Conservation (phyloP, 2,113 vertebrate genomes). For the Siniperca knerii region DNA sequence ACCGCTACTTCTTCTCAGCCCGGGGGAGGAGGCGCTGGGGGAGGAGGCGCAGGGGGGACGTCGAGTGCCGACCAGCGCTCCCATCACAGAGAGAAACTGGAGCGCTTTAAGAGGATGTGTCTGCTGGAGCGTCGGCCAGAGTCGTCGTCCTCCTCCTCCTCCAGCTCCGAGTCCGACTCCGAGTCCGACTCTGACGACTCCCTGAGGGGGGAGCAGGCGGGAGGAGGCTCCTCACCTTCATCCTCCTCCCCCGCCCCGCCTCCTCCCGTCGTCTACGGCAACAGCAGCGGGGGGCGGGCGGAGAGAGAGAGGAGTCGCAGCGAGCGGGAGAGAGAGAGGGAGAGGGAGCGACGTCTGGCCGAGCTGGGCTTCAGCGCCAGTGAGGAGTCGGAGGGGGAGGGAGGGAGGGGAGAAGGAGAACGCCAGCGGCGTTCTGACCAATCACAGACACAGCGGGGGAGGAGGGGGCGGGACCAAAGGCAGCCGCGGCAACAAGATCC, state of each 20-base stretch:
- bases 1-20: constrained; percentile 53
- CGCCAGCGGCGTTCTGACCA: constrained; percentile 63
- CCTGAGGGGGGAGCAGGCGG: constrained; percentile 65
- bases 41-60: constrained; percentile 5
- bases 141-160: constrained; percentile 89
- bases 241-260: constrained; percentile 69
- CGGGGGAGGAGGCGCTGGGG: background rate
- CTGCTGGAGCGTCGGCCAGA: constrained; percentile 89
- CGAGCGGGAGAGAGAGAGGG: constrained; percentile 71
- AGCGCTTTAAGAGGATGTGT: constrained; percentile 94
- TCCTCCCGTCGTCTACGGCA: constrained; percentile 63
- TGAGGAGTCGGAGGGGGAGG: constrained; percentile 85
- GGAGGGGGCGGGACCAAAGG: constrained; percentile 68
- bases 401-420: constrained; percentile 83
- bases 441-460: constrained; percentile 78
- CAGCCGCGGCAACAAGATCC: constrained; percentile 76
- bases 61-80: constrained; percentile 86
- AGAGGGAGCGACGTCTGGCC: constrained; percentile 79
- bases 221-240: constrained; percentile 58
- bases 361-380: constrained; percentile 89
- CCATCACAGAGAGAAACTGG: constrained; percentile 91
- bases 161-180: constrained; percentile 90
- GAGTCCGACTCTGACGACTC: constrained; percentile 86
- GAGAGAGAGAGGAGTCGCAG: constrained; percentile 71
- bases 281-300: constrained; percentile 54